These are phyloP conservation scores for Mythimna ferrago DNA, from an alignment of 2,888 invertebrate genomes.

Conservation along the genomic window DNA sequence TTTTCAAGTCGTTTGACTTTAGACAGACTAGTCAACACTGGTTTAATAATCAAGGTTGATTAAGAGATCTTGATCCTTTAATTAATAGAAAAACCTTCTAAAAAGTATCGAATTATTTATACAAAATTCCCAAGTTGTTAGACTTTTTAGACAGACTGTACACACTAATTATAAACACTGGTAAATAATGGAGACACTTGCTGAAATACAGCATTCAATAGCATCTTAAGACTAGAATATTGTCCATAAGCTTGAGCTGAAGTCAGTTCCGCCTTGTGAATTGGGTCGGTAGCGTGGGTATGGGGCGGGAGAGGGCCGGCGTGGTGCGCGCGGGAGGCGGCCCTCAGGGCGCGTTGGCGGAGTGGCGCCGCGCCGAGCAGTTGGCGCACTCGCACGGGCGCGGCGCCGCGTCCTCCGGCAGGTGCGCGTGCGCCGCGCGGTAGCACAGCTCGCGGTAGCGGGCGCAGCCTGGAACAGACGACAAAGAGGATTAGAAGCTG, in stretches of 20 bases:
- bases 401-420: slow-evolving; percentile 70
- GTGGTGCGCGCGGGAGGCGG: slow-evolving; percentile 56
- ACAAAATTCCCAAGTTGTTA: too few species aligned
- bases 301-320: slow-evolving; percentile 61
- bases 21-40: too few species aligned
- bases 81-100: too few species aligned
- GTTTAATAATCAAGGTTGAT: too few species aligned
- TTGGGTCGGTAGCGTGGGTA: slow-evolving; percentile 48
- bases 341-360: slow-evolving; percentile 70
- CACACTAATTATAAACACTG: slow-evolving; percentile 9
- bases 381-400: slow-evolving; percentile 81
- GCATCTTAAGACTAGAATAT: slow-evolving; percentile 6
- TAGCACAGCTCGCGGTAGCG: slow-evolving; percentile 88
- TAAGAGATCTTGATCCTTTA: too few species aligned
- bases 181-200: slow-evolving; percentile 7
- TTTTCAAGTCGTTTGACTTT: too few species aligned
- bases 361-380: slow-evolving; percentile 78
- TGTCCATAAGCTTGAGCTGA: slow-evolving; percentile 30
- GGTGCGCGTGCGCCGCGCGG: slow-evolving; percentile 84
- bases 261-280: slow-evolving; percentile 31
- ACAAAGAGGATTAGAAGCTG: neutral
- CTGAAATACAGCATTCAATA: slow-evolving; percentile 9
- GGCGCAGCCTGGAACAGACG: slow-evolving; percentile 79
- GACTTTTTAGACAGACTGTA: neutral
- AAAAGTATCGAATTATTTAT: too few species aligned